Conservation (phyloP, 2,113 vertebrate genomes). For the Paradisaea rubra region DNA sequence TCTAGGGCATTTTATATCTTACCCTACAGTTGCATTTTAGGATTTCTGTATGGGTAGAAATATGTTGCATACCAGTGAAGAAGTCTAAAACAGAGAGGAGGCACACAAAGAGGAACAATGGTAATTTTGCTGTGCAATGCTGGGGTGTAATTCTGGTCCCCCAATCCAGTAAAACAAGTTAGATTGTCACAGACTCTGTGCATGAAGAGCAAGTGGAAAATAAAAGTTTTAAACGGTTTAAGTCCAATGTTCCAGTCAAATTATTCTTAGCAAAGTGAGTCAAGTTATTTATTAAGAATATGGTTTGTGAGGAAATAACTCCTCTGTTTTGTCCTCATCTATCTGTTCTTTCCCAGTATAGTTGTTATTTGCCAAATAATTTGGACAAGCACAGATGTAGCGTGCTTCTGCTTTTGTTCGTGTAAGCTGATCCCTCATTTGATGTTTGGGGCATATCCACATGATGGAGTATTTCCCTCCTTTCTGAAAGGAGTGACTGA, state of each 20-base stretch:
- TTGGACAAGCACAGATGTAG: neutral
- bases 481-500: neutral
- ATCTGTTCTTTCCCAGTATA: neutral
- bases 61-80: neutral
- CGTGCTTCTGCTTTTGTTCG: neutral
- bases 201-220: neutral
- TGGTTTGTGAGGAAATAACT: neutral
- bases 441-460: neutral
- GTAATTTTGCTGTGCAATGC: neutral
- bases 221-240: neutral
- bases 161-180: slow-evolving; percentile 30
- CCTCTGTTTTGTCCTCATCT: neutral
- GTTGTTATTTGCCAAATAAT: neutral
- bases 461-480: neutral
- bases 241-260: neutral
- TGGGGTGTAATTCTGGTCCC: slow-evolving; percentile 36
- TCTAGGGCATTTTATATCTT: neutral
- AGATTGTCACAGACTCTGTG: slow-evolving; percentile 46
- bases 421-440: neutral
- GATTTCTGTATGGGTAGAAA: slow-evolving; percentile 15
- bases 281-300: neutral
- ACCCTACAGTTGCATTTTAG: neutral
- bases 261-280: neutral
- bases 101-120: slow-evolving; percentile 28
- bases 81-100: slow-evolving; percentile 15